Base-by-base conservation (phyloP, 2,888 invertebrate species). In the Aelia acuminata region DNA sequence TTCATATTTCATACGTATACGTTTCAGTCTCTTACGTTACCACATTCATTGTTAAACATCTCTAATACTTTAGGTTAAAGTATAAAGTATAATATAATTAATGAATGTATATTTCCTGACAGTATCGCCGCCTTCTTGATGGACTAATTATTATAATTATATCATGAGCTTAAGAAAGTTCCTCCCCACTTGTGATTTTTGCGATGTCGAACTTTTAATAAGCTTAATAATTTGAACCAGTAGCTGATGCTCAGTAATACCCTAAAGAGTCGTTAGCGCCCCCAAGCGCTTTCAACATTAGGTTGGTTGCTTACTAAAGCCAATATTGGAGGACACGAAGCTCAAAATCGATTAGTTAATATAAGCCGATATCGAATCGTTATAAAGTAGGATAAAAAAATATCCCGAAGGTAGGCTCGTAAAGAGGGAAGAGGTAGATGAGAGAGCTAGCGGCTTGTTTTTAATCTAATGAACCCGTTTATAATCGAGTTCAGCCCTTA, bases 381-480 rank as follows among this genome's bases (percentile, higher is more conserved):
- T 80, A 80, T 80, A 80, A 80, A 80, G 43, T 80, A 43, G 13
- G 31, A 80, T n/a, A n/a, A n/a, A 47, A 80, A 80, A 80, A 80
- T 80, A 80, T 70, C 63, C 15, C 31, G 1, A 5, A 26, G 63
- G 7, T 5, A 8, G 20, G 31, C 18, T 31, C 63, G 35, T 70
- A 70, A 70, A 70, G 63, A 35, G 63, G 35, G 35, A 70, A 70
- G 63, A 35, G 63, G 35, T 35, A 22, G 80, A 39, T 35, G 39
- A 75, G 75, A 8, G 35, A 18, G 22, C 13, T 7, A n/a, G 80
- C 31, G 43, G 80, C 43, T 43, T 47, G 80, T 43, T 80, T 80
- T 80, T 80, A 80, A 43, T 80, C 80, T 80, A 80, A 80, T 80
- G 80, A 80, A 80, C 43, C 47, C 39, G 43, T 80, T 80, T 80